A percentile compares a stretch with the other conserved stretches of the same genome.
Evolutionary conservation across 2,888 invertebrate species (phyloP).

Genomic region (Eugnorisma glareosa): DNA sequence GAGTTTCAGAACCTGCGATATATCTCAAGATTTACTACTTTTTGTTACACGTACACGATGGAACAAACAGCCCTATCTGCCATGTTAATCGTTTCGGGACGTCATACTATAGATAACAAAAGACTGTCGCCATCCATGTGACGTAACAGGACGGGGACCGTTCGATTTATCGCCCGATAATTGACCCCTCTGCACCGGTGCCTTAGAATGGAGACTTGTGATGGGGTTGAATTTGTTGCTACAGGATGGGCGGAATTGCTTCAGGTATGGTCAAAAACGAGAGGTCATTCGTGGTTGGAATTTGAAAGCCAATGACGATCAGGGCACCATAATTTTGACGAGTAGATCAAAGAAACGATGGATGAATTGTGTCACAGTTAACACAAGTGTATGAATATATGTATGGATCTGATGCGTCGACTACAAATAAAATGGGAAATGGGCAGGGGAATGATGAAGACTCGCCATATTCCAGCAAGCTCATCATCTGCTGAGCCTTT

Average conservation of each 20-base stretch:
- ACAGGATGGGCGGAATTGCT: not conserved
- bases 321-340: not conserved
- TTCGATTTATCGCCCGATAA: slow-evolving; percentile 65
- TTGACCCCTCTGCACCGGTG: slow-evolving; percentile 50
- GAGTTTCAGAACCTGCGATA: slow-evolving; percentile 31
- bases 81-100: slow-evolving; percentile 56
- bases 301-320: not conserved
- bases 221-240: slow-evolving; percentile 41
- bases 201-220: slow-evolving; percentile 29
- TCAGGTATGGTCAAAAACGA: not conserved
- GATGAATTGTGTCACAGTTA: too few relatives aligned
- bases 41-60: slow-evolving; percentile 44
- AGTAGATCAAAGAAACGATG: not conserved
- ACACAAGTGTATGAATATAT: too few relatives aligned
- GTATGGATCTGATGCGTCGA: too few relatives aligned
- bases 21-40: slow-evolving; percentile 49
- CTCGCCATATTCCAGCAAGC: not conserved
- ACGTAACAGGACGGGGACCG: slow-evolving; percentile 40
- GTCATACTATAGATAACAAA: slow-evolving; percentile 63
- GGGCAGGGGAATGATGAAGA: not conserved
- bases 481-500: too few relatives aligned
- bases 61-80: slow-evolving; percentile 61
- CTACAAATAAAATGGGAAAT: not conserved
- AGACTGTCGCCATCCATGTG: slow-evolving; percentile 56
- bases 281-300: not conserved